Evolutionary conservation across 2,888 invertebrate genomes (phyloP), one percentile per base, ranked within the genome.

Genomic region (Himalopsyche tibetana): DNA sequence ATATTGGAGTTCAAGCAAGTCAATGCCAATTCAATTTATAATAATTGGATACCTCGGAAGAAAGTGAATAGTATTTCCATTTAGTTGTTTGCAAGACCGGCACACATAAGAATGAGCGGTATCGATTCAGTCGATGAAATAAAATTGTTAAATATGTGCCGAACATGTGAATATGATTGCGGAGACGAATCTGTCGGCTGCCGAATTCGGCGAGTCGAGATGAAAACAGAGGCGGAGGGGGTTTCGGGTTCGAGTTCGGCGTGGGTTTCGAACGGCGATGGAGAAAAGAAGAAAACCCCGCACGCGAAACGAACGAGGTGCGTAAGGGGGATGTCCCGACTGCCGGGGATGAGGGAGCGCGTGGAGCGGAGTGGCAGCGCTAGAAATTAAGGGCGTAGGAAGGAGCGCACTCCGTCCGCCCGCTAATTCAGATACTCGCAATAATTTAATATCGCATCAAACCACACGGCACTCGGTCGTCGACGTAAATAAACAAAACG

Each of bases 231-330:
- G 79, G 84, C 82, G 19, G 82, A 15, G 15, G 84, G 82, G 74
- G 74, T 82, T n/a, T 19, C 17, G 82, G 79, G 19, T 74, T 74
- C 74, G 74, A 74, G 74, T 74, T 74, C 82, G 82, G 80, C 83
- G 86, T 42, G 63, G 80, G 82, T 51, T 80, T 83, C 40, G 42
- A 38, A 38, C 82, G 63, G 82, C 82, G 84, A 84, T 79, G 84
- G 84, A 80, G 82, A 84, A 84, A 82, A 86, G 84, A 82, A 86
- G 82, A 69, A 55, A 38, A 15, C 2, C 74, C 74, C 82, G 55
- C 85, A 82, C 83, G 82, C 82, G 82, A 80, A 81, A 81, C 86
- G 82, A 82, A 74, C 55, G 86, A 80, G 69, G 82, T 56, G 86
- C 80, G 63, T 56, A 51, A 86, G 80, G 79, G 74, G 74, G 74